These are phyloP conservation scores for Drepana falcataria DNA, from an alignment of 2,888 invertebrate genomes.

Conservation along the genomic window DNA sequence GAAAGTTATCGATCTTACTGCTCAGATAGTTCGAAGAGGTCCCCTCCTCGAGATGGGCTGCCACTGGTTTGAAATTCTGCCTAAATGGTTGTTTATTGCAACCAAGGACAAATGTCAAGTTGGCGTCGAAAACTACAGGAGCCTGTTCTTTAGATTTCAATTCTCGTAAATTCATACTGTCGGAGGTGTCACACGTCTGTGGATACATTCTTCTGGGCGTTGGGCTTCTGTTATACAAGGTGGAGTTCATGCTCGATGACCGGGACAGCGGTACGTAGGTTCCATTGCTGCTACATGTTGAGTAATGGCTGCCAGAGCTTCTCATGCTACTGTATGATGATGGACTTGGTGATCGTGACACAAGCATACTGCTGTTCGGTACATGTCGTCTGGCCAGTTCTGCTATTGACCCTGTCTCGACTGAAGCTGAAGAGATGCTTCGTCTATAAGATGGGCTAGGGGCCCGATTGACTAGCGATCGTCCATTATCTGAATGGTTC, in stretches of 20 bases:
- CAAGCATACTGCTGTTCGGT: conserved; percentile 43
- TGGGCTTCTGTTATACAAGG: conserved; percentile 59
- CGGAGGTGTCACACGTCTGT: conserved; percentile 72
- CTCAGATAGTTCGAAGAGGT: conserved; percentile 88
- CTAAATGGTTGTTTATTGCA: conserved; percentile 84
- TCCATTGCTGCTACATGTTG: conserved; percentile 69
- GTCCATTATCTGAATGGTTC: conserved; percentile 42
- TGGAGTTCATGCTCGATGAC: conserved; percentile 64
- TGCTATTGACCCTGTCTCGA: conserved; percentile 72
- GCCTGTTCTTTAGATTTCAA: conserved; percentile 83
- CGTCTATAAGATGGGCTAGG: conserved; percentile 62
- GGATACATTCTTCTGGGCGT: conserved; percentile 84
- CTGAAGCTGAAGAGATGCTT: conserved; percentile 56
- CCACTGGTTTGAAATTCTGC: conserved; percentile 83
- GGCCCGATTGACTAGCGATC: conserved; percentile 47
- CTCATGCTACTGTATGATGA: conserved; percentile 59
- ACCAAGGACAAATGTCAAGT: conserved; percentile 87
- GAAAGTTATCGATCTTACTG: conserved; percentile 87
- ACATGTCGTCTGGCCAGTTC: conserved; percentile 68
- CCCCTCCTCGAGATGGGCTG: conserved; percentile 86
- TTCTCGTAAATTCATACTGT: conserved; percentile 77
- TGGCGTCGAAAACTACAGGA: conserved; percentile 89
- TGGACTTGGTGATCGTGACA: conserved; percentile 80
- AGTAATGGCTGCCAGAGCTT: conserved; percentile 66
- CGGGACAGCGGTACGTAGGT: conserved; percentile 64